These are phyloP conservation scores for Ptilodon capucinus DNA, from an alignment of 2,888 invertebrate species.

Conservation along the genomic window DNA sequence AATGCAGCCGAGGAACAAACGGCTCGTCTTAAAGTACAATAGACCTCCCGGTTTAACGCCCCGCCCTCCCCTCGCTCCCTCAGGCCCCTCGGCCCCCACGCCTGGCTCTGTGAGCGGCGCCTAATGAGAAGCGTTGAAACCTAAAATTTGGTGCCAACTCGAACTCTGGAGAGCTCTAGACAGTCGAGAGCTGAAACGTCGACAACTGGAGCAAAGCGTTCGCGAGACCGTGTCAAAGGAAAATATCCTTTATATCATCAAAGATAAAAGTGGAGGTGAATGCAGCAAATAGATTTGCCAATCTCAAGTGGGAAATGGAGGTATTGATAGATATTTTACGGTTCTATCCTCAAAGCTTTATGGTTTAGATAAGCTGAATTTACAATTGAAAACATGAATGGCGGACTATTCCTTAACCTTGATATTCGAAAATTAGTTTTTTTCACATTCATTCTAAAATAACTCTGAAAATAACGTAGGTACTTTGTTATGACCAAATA, in stretches of 20 bases:
- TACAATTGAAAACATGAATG: conserved; percentile 22
- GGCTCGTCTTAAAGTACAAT: conserved; percentile 64
- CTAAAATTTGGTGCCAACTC: conserved; percentile 81
- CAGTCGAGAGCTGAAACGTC: conserved; percentile 47
- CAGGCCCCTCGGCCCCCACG: conserved; percentile 22
- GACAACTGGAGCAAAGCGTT: conserved; percentile 32
- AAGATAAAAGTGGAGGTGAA: conserved; percentile 28
- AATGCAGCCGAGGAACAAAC: conserved; percentile 63
- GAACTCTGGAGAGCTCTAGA: conserved; percentile 71
- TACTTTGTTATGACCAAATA: too few relatives aligned
- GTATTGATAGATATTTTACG: conserved; percentile 64
- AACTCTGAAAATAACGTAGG: too few relatives aligned
- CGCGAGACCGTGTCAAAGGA: conserved; percentile 20
- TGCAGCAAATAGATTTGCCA: conserved; percentile 37
- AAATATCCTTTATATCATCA: conserved; percentile 34
- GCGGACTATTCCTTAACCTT: background rate
- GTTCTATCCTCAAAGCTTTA: conserved; percentile 53
- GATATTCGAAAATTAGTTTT: too few relatives aligned
- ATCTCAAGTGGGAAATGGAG: conserved; percentile 49
- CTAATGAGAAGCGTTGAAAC: conserved; percentile 78
- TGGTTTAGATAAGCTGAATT: conserved; percentile 49
- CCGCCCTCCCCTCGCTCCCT: conserved; percentile 20
- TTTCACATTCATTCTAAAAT: too few relatives aligned
- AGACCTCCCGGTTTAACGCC: conserved; percentile 48
- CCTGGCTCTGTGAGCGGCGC: conserved; percentile 52